A percentile compares a stretch with the other conserved stretches of the same genome.
These are phyloP conservation scores for Catharus ustulatus DNA, from an alignment of 2,797 vertebrate genomes.

Conservation along the genomic window DNA sequence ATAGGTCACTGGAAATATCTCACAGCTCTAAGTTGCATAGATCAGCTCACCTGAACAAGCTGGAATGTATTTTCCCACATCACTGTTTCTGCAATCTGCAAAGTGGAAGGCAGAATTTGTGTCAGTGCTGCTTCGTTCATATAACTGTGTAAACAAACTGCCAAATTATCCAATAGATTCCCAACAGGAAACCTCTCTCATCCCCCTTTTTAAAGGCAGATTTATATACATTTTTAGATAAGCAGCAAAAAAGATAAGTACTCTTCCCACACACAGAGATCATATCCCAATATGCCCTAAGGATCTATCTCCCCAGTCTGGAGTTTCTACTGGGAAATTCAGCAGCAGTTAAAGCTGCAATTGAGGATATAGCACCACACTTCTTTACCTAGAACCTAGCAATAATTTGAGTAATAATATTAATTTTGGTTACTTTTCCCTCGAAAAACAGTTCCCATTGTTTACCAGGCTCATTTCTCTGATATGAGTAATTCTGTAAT, in stretches of 20 bases:
- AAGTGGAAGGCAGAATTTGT: slow-evolving; percentile 12
- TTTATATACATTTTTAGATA: neutral
- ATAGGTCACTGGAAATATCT: neutral
- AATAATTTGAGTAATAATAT: neutral
- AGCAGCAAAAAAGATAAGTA: neutral
- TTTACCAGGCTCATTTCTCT: neutral
- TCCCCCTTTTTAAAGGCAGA: neutral
- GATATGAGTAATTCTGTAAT: neutral
- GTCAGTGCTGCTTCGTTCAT: neutral
- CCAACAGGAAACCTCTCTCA: neutral
- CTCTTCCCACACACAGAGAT: neutral
- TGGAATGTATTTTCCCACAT: slow-evolving; percentile 80
- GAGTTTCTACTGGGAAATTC: neutral
- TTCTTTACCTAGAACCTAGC: neutral
- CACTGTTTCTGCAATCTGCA: slow-evolving; percentile 81
- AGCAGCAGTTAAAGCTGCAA: neutral
- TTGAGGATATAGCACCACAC: neutral
- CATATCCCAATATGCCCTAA: neutral
- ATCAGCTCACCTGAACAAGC: slow-evolving; percentile 85
- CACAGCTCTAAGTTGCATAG: neutral
- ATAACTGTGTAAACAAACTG: neutral
- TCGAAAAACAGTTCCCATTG: neutral
- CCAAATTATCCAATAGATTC: neutral
- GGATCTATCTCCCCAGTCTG: neutral
- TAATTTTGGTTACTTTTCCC: neutral